Percentiles rank a stretch among this genome's conserved stretches.
Evolutionary conservation across 2,113 vertebrate species (phyloP).

Genomic region (Xiphophorus couchianus): DNA sequence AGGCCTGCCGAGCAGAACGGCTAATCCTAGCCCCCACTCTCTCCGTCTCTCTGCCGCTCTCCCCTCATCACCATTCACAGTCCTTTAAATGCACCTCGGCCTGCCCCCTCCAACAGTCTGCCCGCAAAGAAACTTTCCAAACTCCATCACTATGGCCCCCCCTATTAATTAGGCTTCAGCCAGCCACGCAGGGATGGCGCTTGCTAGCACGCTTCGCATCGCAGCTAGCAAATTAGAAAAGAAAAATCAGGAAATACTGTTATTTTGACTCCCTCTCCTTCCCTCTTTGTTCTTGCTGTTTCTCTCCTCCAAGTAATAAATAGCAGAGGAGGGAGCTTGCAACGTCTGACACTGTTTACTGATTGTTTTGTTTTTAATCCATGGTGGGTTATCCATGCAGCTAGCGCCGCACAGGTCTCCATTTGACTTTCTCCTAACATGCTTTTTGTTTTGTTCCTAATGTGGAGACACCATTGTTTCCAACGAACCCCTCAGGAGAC

Average conservation of each 20-base stretch:
- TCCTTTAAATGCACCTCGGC: conserved; percentile 67
- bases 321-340: conserved; percentile 51
- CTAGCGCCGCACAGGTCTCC: conserved; percentile 55
- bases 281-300: conserved; percentile 56
- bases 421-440: conserved; percentile 52
- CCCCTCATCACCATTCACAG: conserved; percentile 64
- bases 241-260: conserved; percentile 56
- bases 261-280: conserved; percentile 60
- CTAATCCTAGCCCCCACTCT: conserved; percentile 74
- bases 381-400: conserved; percentile 67
- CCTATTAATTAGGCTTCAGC: conserved; percentile 74
- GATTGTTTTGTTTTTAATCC: conserved; percentile 71
- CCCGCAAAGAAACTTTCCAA: conserved; percentile 77
- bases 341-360: conserved; percentile 52
- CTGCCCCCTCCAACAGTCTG: conserved; percentile 69
- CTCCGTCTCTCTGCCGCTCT: conserved; percentile 44
- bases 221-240: conserved; percentile 72
- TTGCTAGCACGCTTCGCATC: conserved; percentile 69
- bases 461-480: conserved; percentile 60
- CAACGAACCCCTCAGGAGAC: conserved; percentile 53
- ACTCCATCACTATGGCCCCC: conserved; percentile 74
- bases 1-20: conserved; percentile 80
- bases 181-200: conserved; percentile 66
- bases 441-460: conserved; percentile 55
- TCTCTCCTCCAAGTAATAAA: conserved; percentile 57